A percentile compares a stretch with the other conserved stretches of the same genome.
Evolutionary conservation across 2,888 invertebrate species (phyloP).

Genomic region (Amiota minor): DNA sequence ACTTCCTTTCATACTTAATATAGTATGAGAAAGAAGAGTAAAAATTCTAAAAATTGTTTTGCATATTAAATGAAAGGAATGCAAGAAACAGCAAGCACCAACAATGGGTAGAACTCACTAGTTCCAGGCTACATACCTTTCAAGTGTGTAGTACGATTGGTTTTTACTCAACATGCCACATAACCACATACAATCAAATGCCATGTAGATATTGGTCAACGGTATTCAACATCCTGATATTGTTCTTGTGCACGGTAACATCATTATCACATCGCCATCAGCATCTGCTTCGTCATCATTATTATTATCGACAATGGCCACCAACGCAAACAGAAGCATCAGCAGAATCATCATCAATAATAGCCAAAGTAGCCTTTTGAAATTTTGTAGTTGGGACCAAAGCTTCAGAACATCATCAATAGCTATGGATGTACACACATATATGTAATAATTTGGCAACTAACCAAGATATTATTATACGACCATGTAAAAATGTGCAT

Average conservation of each 20-base stretch:
- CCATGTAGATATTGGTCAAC: neutral
- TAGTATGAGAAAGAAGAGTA: neutral
- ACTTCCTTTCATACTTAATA: too few species aligned
- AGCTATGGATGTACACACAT: too few species aligned
- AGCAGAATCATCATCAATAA: slow-evolving; percentile 12
- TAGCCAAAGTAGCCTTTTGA: slow-evolving; percentile 26
- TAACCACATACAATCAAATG: neutral
- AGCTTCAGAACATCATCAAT: too few species aligned
- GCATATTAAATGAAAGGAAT: slow-evolving; percentile 21
- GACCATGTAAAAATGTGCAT: too few species aligned
- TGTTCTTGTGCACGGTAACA: slow-evolving; percentile 10
- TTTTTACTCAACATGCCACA: neutral
- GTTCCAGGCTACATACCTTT: neutral
- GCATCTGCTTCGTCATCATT: slow-evolving; percentile 3
- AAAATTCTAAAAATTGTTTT: slow-evolving; percentile 24
- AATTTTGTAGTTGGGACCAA: too few species aligned
- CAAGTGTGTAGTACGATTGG: neutral
- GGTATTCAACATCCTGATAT: slow-evolving; percentile 17
- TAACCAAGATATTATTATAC: too few species aligned
- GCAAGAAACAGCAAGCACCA: neutral
- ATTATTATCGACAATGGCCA: slow-evolving; percentile 32
- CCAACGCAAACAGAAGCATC: slow-evolving; percentile 34
- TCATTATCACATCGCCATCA: neutral
- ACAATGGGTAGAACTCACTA: neutral
- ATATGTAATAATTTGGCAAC: too few species aligned